These are phyloP conservation scores for Yponomeuta evonymella DNA, from an alignment of 2,888 invertebrate species.

Conservation along the genomic window DNA sequence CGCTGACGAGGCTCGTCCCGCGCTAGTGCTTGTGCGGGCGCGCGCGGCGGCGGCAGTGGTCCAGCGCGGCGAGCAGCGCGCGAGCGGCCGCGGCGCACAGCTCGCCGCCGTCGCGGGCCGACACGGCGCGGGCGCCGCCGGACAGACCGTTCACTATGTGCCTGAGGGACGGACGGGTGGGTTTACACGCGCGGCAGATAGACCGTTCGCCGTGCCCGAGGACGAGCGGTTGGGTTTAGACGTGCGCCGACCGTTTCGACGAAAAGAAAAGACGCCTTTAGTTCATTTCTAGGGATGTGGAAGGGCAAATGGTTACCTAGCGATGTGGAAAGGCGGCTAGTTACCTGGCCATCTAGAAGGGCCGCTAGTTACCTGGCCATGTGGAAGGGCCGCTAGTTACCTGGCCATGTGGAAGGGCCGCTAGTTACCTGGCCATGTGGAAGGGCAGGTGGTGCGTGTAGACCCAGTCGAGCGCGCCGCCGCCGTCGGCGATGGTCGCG, in stretches of 20 bases:
- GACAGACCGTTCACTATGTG: constrained; percentile 75
- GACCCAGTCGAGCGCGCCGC: constrained; percentile 48
- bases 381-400: neutral
- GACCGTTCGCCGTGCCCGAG: constrained; percentile 46
- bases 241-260: too few species aligned
- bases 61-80: constrained; percentile 41
- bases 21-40: constrained; percentile 10
- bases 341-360: neutral
- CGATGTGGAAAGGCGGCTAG: constrained; percentile 4
- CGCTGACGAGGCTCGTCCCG: too few species aligned
- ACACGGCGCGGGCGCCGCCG: constrained; percentile 72
- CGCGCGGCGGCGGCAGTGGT: constrained; percentile 26
- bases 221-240: too few species aligned
- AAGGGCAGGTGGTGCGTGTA: constrained; percentile 49
- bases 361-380: constrained; percentile 20
- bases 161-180: constrained; percentile 33
- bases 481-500: constrained; percentile 38
- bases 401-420: neutral
- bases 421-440: constrained; percentile 49
- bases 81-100: constrained; percentile 46
- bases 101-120: constrained; percentile 78
- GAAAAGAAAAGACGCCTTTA: neutral
- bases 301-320: too few species aligned
- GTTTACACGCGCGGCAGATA: neutral
- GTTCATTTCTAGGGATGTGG: neutral